Base-by-base conservation (phyloP, 2,113 vertebrate species). In the Cryptomyrus ogoouensis region DNA sequence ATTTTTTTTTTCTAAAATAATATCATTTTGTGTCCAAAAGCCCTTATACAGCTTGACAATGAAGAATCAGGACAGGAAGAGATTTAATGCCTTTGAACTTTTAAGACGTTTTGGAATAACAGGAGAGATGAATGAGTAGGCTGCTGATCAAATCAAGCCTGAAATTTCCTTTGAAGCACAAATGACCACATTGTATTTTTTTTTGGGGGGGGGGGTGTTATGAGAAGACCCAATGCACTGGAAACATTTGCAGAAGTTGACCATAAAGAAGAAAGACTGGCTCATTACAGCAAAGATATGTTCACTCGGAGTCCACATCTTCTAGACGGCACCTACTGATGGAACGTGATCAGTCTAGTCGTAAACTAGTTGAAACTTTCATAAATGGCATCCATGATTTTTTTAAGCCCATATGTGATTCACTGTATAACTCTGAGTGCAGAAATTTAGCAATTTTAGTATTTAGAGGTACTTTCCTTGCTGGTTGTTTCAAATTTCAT, bases 71-170 rank as follows among this genome's bases (percentile, higher is more conserved):
- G 74, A 42, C 35, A 42, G 74, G 35, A 17, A 19, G 5, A 35
- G 74, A 42, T 39, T 80, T 80, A 80, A 80, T 80, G 74, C 31
- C 74, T 80, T 80, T 80, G 74, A 80, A 39, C 74, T 80, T 80
- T 80, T 42, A 19, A 42, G 35, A 80, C 35, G 13, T 80, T 42
- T 39, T 39, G 5, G 74, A 42, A 80, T 39, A 42, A 42, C 74
- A 19, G 19, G 74, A 17, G 19, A 80, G 35, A 39, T 42, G 74
- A 80, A 80, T 80, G 35, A 27, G 74, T 39, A 0, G 35, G 35
- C 17, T n/a, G 5, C 31, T 80, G 74, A 42, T 80, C 15, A 80
- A 80, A 19, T 80, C 74, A 42, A 80, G 74, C 35, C 74, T 42
- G 35, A 80, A 80, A 35, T 80, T 80, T 80, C 74, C 31, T 42